Evolutionary conservation across 2,113 vertebrate genomes (phyloP), one percentile per base, ranked within the genome.

Genomic region (Fulmarus glacialis): DNA sequence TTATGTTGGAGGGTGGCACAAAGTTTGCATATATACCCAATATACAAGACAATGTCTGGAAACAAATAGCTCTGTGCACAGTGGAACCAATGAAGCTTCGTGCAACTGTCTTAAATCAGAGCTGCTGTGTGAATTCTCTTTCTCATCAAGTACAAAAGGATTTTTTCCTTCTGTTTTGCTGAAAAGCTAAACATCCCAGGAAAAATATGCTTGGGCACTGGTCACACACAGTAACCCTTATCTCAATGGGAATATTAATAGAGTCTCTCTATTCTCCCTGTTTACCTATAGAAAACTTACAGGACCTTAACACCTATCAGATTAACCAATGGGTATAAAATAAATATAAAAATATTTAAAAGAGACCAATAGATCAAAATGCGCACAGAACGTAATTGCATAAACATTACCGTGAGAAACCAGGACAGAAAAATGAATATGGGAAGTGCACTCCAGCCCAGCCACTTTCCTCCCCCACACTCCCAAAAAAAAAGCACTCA

Each of bases 1-100:
- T 95, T 96, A 91, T 94, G 80, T 87, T 26, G 4, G 56, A 91
- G 78, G 36, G 66, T 7, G 34, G 77, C 94, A 93, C 72, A 91
- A 85, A 55, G 89, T 94, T 96, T 93, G 90, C 93, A 71, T 95
- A 94, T 89, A 88, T 70, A 83, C 85, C 90, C 82, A 86, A 27
- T 66, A 87, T 30, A 74, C 63, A 78, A 78, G 78, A 94, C 85
- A 88, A 70, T 90, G 82, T 80, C 88, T 95, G 87, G 67, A 75
- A 96, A 91, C n/a, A 94, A 93, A 94, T 77, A 77, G 17, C 71
- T 62, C 82, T 80, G 47, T 47, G 38, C 50, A 59, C 32, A 38
- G 26, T 75, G 43, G 64, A 93, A 79, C 81, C 60, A 85, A 24
- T 24, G 50, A 79, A 77, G 70, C 62, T 77, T 73, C 0, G 0